A percentile compares a stretch with the other conserved stretches of the same genome.
These are phyloP conservation scores for Epinotia nisella DNA, from an alignment of 2,888 invertebrate genomes.

Conservation along the genomic window DNA sequence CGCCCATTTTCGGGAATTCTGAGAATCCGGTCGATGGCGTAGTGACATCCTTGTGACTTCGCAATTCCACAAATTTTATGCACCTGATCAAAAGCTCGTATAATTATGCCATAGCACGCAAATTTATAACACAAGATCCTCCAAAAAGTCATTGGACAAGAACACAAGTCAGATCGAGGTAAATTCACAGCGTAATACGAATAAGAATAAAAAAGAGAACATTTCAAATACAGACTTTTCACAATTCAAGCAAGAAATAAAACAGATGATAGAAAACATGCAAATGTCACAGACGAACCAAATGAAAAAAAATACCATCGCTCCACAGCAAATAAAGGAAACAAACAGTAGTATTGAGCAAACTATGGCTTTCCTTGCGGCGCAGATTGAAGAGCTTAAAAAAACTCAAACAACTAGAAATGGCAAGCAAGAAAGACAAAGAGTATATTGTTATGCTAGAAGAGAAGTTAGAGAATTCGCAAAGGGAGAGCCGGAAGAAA, in stretches of 20 bases:
- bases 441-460: not conserved
- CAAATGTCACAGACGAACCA: not conserved
- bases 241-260: conserved; percentile 41
- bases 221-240: not conserved
- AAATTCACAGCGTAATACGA: no score
- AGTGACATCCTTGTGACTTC: no score
- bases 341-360: conserved; percentile 45
- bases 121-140: not conserved
- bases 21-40: no score
- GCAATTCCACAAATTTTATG: no score
- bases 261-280: conserved; percentile 29
- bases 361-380: conserved; percentile 38
- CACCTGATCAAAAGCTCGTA: no score
- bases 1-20: no score
- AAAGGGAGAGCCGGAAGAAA: conserved; percentile 15
- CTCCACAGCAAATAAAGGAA: conserved; percentile 40
- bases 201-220: conserved; percentile 1
- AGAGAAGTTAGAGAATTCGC: not conserved
- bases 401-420: conserved; percentile 41
- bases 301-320: conserved; percentile 3
- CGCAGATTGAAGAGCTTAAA: conserved; percentile 45
- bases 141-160: not conserved
- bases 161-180: not conserved
- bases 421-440: not conserved
- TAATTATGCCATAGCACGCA: no score